Conservation (phyloP, 30 jellyfish, hydroid and myxozoan genomes). For the Hydractinia echinata region DNA sequence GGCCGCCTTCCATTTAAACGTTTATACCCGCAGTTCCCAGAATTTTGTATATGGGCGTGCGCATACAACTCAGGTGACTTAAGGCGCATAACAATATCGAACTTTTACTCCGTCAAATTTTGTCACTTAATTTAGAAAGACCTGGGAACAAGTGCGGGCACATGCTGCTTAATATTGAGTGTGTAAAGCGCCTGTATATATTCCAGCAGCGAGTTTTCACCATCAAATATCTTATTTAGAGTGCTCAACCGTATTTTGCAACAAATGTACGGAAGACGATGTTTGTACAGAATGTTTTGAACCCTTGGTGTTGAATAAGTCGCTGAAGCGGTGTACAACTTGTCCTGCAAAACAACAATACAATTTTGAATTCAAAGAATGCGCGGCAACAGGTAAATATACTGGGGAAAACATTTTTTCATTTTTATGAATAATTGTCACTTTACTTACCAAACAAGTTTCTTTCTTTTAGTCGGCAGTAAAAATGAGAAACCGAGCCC, state of each 20-base stretch:
- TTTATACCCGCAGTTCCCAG: no score
- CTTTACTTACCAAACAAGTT: no score
- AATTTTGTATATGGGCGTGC: no score
- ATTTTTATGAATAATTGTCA: not conserved
- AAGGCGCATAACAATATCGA: no score
- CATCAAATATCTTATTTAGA: not conserved
- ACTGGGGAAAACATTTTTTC: not conserved
- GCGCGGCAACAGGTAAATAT: conserved; percentile 30
- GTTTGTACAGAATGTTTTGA: conserved; percentile 25
- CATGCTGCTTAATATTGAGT: not conserved
- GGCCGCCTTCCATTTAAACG: no score
- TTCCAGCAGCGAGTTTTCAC: not conserved
- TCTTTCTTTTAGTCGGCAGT: no score
- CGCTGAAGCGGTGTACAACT: conserved; percentile 9
- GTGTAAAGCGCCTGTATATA: not conserved
- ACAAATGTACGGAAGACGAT: not conserved
- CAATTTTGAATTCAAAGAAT: not conserved
- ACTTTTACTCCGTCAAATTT: no score
- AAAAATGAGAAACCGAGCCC: no score
- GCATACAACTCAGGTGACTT: no score
- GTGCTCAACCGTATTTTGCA: conserved; percentile 26
- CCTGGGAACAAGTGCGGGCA: no score
- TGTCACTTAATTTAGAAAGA: no score
- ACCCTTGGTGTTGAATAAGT: conserved; percentile 30
- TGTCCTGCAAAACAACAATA: conserved; percentile 18